These are phyloP conservation scores for Dromaius novaehollandiae DNA, from an alignment of 2,113 vertebrate species.

Conservation along the genomic window DNA sequence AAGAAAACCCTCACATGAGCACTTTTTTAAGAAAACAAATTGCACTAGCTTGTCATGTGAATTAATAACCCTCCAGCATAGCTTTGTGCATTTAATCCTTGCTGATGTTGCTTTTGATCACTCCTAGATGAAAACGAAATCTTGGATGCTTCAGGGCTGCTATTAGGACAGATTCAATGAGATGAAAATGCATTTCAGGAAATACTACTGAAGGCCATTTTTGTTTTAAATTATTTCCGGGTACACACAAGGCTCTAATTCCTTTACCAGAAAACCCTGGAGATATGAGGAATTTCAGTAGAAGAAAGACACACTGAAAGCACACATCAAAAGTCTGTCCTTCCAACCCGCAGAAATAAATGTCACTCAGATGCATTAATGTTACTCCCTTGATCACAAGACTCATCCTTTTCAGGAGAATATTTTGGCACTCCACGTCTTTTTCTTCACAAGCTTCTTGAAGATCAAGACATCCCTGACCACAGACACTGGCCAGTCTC, in stretches of 20 bases:
- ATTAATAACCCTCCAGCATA: not conserved
- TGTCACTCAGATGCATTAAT: not conserved
- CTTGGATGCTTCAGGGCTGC: constrained; percentile 6
- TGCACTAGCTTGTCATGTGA: constrained; percentile 48
- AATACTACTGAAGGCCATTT: constrained; percentile 36
- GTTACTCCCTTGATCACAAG: not conserved
- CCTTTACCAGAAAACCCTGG: not conserved
- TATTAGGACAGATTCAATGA: constrained; percentile 43
- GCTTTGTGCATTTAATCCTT: constrained; percentile 46
- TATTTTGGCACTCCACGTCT: not conserved
- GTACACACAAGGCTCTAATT: not conserved
- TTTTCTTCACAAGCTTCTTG: not conserved
- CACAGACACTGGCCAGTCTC: not conserved
- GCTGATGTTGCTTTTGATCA: constrained; percentile 60
- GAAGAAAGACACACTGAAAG: not conserved
- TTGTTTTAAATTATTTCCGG: constrained; percentile 46
- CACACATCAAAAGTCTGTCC: not conserved
- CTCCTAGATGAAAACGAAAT: constrained; percentile 59
- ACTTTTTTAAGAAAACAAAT: constrained; percentile 45
- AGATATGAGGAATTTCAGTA: not conserved
- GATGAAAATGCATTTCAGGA: constrained; percentile 34
- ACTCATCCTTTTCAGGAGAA: not conserved
- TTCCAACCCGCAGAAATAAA: not conserved
- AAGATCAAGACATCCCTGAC: not conserved
- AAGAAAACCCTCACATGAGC: not conserved